Evolutionary conservation across 2,888 invertebrate species (phyloP), one percentile per base, ranked within the genome.

Genomic region (Lasioglossum zephyrum): DNA sequence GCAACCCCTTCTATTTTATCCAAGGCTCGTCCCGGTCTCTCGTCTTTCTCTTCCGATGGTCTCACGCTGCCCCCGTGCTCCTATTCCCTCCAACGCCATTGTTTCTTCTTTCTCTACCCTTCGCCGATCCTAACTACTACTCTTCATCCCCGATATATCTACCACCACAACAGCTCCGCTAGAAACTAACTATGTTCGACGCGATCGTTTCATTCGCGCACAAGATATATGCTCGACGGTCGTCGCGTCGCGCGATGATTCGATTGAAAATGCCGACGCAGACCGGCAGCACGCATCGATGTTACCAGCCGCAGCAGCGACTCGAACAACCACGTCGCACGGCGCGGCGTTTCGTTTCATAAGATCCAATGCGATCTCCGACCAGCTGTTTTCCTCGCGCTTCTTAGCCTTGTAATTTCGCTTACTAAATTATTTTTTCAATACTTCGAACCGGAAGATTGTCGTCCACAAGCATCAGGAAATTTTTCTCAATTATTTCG

Each of bases 231-330:
- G 57, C 18, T 22, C 39, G 44, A 69, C 70, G 77, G n/a, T 66
- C 26, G 22, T n/a, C 41, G 63, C 26, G 22, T n/a, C 70, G 70
- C 70, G 41, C 73, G 76, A 41, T 49, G 73, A 74, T 26, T 78
- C 69, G 60, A 49, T 66, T 47, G 69, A 22, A 88, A 76, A 86
- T 73, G 70, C 31, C 79, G 82, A 82, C 77, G 72, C 81, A 41
- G 36, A 44, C 44, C 16, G 8, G 63, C 73, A 78, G 41, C 70
- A 76, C 84, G 88, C 88, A 88, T 88, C 84, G 88, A 88, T 84
- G 86, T 88, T 88, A 88, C 88, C 49, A n/a, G 31, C 44, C 44
- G 0, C 41, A 2, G 53, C 72, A 57, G 36, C 74, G 57, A 74
- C 16, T 69, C 69, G 36, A 69, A 39, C 39, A 69, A 36, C 9